phyloP scores from a whole-genome alignment of 2,113 vertebrate species.

The sheep (Ovis aries) region DNA sequence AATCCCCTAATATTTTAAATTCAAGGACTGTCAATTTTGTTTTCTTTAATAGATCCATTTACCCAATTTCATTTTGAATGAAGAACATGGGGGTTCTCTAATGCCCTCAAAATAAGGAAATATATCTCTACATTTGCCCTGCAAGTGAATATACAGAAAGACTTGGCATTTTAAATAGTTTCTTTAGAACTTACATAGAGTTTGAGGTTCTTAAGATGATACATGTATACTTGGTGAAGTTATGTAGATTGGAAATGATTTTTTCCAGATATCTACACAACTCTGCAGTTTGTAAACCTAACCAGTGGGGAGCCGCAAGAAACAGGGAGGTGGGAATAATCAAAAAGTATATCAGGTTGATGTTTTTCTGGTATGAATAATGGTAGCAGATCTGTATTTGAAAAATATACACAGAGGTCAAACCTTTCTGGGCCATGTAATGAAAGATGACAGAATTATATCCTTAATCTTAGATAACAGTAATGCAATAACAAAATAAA shows the following conservation, averaged over 20 bases:
- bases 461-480: not conserved
- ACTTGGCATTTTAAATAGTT: not conserved
- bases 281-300: not conserved
- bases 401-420: not conserved
- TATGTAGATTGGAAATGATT: constrained; percentile 29
- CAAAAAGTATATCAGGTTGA: constrained; percentile 29
- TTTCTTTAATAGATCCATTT: not conserved
- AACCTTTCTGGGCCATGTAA: not conserved
- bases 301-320: not conserved
- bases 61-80: not conserved
- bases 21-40: not conserved
- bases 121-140: not conserved
- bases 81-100: not conserved
- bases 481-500: not conserved
- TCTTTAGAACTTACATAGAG: not conserved
- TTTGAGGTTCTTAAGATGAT: not conserved
- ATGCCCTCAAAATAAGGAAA: not conserved
- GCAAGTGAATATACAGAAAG: not conserved
- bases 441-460: not conserved
- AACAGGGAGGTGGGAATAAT: not conserved
- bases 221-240: not conserved
- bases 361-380: not conserved
- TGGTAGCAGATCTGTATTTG: not conserved
- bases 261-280: not conserved
- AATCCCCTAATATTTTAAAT: not conserved